These are phyloP conservation scores for Hesperia comma DNA, from an alignment of 2,888 invertebrate genomes.

Conservation along the genomic window DNA sequence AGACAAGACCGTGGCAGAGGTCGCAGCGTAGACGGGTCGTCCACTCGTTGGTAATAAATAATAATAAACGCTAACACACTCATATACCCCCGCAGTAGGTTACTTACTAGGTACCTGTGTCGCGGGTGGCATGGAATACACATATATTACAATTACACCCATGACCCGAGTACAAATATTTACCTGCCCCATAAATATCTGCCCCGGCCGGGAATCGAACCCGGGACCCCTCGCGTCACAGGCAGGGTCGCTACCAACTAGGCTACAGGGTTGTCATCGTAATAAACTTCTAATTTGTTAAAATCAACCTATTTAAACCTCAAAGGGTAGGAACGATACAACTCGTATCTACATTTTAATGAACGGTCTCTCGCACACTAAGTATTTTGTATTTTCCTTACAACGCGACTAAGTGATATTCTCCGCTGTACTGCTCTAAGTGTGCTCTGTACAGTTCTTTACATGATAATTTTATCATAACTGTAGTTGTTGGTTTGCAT, in stretches of 20 bases:
- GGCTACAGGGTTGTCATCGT: too few relatives aligned
- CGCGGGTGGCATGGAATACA: too few relatives aligned
- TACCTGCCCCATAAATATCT: too few relatives aligned
- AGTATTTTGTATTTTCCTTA: conserved; percentile 26
- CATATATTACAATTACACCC: too few relatives aligned
- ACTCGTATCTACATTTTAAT: conserved; percentile 19
- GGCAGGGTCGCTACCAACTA: too few relatives aligned
- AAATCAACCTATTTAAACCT: conserved; percentile 10
- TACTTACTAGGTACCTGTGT: too few relatives aligned
- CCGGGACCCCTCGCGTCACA: too few relatives aligned
- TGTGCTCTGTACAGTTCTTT: conserved; percentile 18
- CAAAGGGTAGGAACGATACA: conserved; percentile 1
- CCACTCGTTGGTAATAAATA: background rate
- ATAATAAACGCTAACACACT: too few relatives aligned
- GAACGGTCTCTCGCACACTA: conserved; percentile 18
- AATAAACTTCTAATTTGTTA: background rate
- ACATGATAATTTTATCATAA: conserved; percentile 19
- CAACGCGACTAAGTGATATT: conserved; percentile 23
- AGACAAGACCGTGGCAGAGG: too few relatives aligned
- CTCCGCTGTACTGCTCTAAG: conserved; percentile 12
- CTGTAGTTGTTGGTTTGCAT: conserved; percentile 9
- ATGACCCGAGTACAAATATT: too few relatives aligned
- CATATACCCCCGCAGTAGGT: too few relatives aligned
- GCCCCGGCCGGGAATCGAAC: too few relatives aligned
- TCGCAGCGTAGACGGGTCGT: background rate